Conservation (phyloP, 2,113 vertebrate genomes). For the Malurus cyaneus region DNA sequence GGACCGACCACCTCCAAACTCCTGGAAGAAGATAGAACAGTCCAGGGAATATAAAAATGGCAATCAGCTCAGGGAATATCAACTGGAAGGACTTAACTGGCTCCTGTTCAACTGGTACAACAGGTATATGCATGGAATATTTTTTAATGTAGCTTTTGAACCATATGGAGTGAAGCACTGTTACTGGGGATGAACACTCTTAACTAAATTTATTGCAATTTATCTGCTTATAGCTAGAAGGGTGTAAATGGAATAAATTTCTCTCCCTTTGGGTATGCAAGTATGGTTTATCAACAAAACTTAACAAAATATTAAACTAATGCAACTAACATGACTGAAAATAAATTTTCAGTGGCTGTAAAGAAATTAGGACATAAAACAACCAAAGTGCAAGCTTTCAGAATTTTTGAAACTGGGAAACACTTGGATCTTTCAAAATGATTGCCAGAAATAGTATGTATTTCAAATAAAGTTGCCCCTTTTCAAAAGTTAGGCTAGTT, state of each 20-base stretch:
- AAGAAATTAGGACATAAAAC: neutral
- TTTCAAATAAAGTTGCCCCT: neutral
- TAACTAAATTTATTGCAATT: neutral
- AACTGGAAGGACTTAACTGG: conserved; percentile 99
- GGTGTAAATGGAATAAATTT: neutral
- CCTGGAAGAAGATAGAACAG: conserved; percentile 96
- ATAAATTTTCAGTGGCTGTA: neutral
- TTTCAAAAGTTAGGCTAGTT: neutral
- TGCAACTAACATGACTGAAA: neutral
- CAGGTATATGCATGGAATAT: conserved; percentile 78
- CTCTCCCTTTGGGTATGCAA: neutral
- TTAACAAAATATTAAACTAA: neutral
- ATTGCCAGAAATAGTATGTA: neutral
- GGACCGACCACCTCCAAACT: conserved; percentile 93
- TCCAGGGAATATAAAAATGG: conserved; percentile 95
- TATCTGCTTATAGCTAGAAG: neutral
- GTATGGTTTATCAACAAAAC: neutral
- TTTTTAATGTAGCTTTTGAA: neutral
- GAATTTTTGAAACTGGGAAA: neutral
- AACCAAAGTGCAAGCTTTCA: neutral
- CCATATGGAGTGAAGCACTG: neutral
- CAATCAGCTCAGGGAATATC: conserved; percentile 99
- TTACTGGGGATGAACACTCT: neutral
- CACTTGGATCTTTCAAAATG: neutral
- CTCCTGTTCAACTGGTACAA: conserved; percentile 99